Conservation (phyloP, 2,113 vertebrate species). For the Hypomesus transpacificus region DNA sequence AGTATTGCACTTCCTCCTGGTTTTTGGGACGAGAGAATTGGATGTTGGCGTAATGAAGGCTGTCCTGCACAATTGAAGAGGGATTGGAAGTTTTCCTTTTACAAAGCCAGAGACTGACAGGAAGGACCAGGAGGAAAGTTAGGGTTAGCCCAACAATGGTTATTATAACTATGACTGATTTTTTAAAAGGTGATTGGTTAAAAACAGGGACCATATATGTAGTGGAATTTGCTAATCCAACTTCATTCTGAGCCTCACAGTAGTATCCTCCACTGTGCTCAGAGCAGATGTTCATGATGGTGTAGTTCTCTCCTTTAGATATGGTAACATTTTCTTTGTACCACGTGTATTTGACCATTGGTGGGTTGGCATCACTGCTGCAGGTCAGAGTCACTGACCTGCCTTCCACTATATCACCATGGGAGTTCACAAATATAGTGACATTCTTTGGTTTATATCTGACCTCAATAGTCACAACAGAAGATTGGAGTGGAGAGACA, state of each 20-base stretch:
- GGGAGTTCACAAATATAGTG: background rate
- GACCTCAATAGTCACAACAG: background rate
- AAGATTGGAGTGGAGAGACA: background rate
- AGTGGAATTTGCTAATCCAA: background rate
- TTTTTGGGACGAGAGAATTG: too few species aligned
- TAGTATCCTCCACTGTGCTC: constrained; percentile 17
- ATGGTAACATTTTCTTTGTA: background rate
- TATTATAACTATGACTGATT: background rate
- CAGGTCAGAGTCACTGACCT: constrained; percentile 20
- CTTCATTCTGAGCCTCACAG: constrained; percentile 4
- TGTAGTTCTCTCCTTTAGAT: background rate
- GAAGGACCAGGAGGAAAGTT: background rate
- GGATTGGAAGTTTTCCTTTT: background rate
- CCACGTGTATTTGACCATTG: background rate
- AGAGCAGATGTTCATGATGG: background rate
- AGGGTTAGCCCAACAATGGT: background rate
- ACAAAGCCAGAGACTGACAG: background rate
- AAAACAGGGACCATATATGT: background rate
- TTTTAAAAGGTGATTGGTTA: background rate
- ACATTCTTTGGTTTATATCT: constrained; percentile 2
- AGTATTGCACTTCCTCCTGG: too few species aligned
- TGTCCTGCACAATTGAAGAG: too few species aligned
- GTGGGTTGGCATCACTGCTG: constrained; percentile 19
- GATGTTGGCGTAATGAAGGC: too few species aligned
- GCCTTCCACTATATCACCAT: constrained; percentile 15